phyloP scores from a whole-genome alignment of 2,797 vertebrate genomes.

The Todus mexicanus region DNA sequence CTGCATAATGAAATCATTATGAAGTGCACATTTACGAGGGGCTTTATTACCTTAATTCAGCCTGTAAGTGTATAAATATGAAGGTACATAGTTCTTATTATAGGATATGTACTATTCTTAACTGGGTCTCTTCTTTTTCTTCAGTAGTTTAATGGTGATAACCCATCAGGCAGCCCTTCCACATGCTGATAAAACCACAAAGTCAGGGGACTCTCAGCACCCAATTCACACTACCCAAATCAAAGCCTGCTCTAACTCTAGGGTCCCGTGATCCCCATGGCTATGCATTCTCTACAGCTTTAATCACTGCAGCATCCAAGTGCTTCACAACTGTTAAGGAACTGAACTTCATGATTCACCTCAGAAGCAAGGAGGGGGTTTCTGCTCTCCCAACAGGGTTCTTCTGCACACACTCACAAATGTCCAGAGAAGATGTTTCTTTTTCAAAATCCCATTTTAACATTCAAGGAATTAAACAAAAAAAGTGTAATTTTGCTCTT shows the following conservation, averaged over 20 bases:
- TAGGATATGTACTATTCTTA: background rate
- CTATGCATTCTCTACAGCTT: background rate
- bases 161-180: background rate
- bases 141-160: background rate
- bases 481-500: background rate
- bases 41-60: background rate
- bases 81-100: background rate
- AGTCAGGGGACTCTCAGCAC: background rate
- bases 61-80: background rate
- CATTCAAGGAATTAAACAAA: background rate
- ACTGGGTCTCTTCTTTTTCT: background rate
- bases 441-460: background rate
- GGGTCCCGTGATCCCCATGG: accelerated
- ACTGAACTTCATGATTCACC: background rate
- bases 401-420: background rate
- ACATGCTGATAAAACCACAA: background rate
- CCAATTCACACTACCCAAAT: background rate
- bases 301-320: background rate
- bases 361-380: background rate
- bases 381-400: background rate
- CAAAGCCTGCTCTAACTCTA: background rate
- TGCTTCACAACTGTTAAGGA: background rate
- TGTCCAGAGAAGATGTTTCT: background rate
- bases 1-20: background rate
- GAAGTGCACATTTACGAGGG: background rate